Evolutionary conservation across 2,113 vertebrate genomes (phyloP).

Genomic region (Toxotes chatareus): DNA sequence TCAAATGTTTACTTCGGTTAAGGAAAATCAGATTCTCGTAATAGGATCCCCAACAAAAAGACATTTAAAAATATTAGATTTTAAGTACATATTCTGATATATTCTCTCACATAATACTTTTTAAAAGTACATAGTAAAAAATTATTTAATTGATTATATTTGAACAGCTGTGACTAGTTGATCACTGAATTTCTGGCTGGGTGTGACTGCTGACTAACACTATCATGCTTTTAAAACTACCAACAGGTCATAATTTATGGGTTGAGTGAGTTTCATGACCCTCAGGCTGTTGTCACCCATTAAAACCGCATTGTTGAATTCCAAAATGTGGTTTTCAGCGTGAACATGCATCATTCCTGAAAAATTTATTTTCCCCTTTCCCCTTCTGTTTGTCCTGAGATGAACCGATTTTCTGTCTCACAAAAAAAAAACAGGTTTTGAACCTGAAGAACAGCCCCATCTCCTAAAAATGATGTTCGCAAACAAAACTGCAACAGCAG

Average conservation of each 20-base stretch:
- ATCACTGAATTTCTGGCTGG: neutral
- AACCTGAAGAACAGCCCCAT: neutral
- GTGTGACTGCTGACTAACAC: neutral
- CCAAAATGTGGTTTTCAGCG: neutral
- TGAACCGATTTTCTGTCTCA: neutral
- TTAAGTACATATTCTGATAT: no score
- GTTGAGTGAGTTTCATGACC: constrained; percentile 15
- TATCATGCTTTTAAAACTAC: neutral
- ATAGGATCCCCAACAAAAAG: neutral
- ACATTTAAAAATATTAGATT: neutral
- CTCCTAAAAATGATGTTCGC: no score
- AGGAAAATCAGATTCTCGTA: neutral
- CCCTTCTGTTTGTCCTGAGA: constrained; percentile 19
- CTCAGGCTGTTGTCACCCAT: neutral
- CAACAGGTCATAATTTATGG: neutral
- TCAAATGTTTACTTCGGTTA: neutral
- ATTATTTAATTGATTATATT: neutral
- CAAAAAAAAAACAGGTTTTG: neutral
- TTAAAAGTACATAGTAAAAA: neutral
- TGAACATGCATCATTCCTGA: neutral
- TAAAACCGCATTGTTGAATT: constrained; percentile 18
- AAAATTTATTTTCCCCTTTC: neutral
- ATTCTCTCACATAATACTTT: neutral
- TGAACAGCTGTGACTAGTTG: neutral
- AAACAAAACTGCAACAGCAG: no score